Conservation (phyloP, 1,140 invertebrate species). For the Pemphigus obesinymphae region DNA sequence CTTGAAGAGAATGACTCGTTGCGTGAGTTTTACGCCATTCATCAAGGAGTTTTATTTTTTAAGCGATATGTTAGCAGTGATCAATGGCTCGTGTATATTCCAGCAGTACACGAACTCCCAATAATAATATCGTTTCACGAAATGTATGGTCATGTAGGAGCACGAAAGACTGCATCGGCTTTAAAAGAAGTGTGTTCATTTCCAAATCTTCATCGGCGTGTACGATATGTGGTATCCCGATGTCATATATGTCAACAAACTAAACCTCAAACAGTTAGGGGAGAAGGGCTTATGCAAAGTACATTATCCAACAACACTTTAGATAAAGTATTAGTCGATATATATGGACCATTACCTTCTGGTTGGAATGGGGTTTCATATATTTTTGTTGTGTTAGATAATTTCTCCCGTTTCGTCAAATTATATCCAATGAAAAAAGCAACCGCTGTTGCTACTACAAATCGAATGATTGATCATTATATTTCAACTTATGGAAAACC, state of each 20-base stretch:
- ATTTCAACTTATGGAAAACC: too few relatives aligned
- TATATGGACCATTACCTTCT: not conserved
- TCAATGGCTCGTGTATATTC: not conserved
- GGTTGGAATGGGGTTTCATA: too few relatives aligned
- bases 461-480: too few relatives aligned
- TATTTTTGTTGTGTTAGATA: too few relatives aligned
- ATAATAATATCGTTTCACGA: not conserved
- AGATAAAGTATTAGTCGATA: not conserved
- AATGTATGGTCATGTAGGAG: not conserved
- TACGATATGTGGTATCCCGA: not conserved
- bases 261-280: not conserved
- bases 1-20: too few relatives aligned
- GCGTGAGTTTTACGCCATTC: too few relatives aligned
- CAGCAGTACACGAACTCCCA: not conserved
- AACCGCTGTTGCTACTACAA: not conserved
- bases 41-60: too few relatives aligned
- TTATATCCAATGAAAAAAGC: not conserved
- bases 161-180: not conserved
- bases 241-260: not conserved
- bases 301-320: too few relatives aligned
- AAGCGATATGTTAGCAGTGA: too few relatives aligned
- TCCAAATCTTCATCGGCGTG: too few relatives aligned
- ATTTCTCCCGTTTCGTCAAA: too few relatives aligned
- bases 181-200: not conserved
- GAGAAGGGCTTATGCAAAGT: not conserved